These are phyloP conservation scores for mouse (Mus musculus) DNA, from an alignment of 2,113 vertebrate genomes.

Conservation along the genomic window GRCm39 chr2:64256501-64257000, in stretches of 20 bases:
- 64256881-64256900: background rate
- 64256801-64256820: background rate
- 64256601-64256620: background rate
- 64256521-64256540: background rate
- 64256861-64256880: background rate
- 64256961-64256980: background rate
- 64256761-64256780: background rate
- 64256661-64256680: background rate
- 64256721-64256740: background rate
- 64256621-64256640: background rate
- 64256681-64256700: too few species aligned
- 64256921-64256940: background rate
- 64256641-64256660: background rate
- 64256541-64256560: background rate
- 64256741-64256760: background rate
- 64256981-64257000: background rate
- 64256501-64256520: background rate
- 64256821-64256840: background rate
- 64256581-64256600: background rate
- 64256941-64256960: background rate
- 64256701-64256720: background rate
- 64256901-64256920: background rate
- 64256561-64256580: too few species aligned
- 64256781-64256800: background rate
- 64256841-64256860: background rate